Evolutionary conservation across 2,888 invertebrate species (phyloP).

Genomic region (Colletes collaris): DNA sequence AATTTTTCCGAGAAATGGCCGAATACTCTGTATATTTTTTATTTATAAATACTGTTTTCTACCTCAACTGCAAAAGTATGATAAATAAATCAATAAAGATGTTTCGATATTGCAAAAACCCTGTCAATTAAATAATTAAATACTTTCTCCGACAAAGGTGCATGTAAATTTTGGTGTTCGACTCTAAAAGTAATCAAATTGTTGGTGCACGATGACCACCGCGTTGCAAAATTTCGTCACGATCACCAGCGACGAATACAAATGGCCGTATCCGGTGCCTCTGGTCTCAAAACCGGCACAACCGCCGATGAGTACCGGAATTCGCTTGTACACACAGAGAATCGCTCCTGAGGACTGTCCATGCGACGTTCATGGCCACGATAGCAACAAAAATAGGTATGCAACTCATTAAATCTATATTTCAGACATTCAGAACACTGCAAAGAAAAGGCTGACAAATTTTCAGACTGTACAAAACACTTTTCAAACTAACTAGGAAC

Average conservation of each 20-base stretch:
- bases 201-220: conserved; percentile 61
- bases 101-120: not conserved
- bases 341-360: conserved; percentile 87
- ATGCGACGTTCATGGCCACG: conserved; percentile 87
- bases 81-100: no score
- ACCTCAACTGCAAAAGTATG: no score
- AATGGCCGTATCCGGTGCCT: conserved; percentile 86
- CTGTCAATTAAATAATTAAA: not conserved
- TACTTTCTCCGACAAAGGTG: not conserved
- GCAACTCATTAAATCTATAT: not conserved
- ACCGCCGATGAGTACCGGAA: conserved; percentile 84
- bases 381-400: conserved; percentile 85
- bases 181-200: conserved; percentile 13
- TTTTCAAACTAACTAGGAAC: not conserved
- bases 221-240: conserved; percentile 84
- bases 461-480: not conserved
- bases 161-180: conserved; percentile 26
- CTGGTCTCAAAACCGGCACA: conserved; percentile 86
- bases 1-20: no score
- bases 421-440: not conserved
- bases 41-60: no score
- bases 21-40: no score
- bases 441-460: not conserved
- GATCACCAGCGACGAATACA: conserved; percentile 84
- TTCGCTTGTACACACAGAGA: conserved; percentile 83